Evolutionary conservation across 2,797 vertebrate species (phyloP), one percentile per base, ranked within the genome.

Genomic region (Phalloptychus januarius): DNA sequence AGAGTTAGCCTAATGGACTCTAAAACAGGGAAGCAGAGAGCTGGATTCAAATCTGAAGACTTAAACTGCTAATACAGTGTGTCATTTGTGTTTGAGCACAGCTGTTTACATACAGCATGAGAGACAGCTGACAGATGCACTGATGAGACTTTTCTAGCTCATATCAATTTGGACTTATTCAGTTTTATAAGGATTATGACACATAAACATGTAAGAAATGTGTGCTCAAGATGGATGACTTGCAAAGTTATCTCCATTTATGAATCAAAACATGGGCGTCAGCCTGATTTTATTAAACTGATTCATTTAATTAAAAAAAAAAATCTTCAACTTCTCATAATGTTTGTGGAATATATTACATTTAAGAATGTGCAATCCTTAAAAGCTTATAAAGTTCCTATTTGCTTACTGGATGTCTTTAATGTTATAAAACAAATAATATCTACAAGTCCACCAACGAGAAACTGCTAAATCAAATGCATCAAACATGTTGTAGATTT

Each of bases 1-100:
- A 80, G 48, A 86, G 80, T 84, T 81, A 13, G 18, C 38, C 50
- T 86, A 90, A 90, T 86, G 72, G 79, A 70, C 79, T 79, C 63
- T 74, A 79, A 70, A 80, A 85, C 79, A 82, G 71, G 76, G 82
- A 85, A 80, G 83, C 71, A 79, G 77, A 85, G 78, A 50, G 76
- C 31, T 79, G 73, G 11, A 67, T 80, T 16, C 52, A 77, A 38
- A 74, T 74, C 71, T 84, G 54, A 78, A 75, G 74, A 77, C 65
- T 18, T 63, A 61, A 86, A 75, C 71, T 79, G 50, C 82, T 80
- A 76, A 83, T 38, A 71, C 56, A 69, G 28, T 52, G 20, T 50
- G 45, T 38, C 20, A 15, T n/a, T 12, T 33, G 25, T 69, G 23
- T 44, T 69, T 44, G 23, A 25, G 36, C 20, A 67, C 38, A 23